A percentile compares a stretch with the other conserved stretches of the same genome.
phyloP scores from a whole-genome alignment of 2,113 vertebrate species.

The Microcebus tavaratra region DNA sequence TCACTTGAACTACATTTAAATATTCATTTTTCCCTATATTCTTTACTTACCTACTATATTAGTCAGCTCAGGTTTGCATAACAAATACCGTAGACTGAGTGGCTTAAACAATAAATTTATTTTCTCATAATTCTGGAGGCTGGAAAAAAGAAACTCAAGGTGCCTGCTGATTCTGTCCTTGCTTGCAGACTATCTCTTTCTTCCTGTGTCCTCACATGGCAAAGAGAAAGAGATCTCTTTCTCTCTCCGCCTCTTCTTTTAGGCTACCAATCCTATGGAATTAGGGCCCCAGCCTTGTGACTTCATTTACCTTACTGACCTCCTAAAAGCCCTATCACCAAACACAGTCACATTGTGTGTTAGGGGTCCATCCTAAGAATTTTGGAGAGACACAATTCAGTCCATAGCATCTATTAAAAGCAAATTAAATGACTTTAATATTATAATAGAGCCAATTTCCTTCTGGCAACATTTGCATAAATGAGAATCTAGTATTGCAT shows the following conservation, averaged over 20 bases:
- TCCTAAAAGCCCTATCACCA: neutral
- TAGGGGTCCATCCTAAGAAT: neutral
- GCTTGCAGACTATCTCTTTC: neutral
- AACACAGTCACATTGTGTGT: neutral
- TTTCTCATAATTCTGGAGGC: neutral
- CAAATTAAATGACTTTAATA: neutral
- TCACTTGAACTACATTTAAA: neutral
- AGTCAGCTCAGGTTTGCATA: neutral
- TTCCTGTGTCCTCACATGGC: neutral
- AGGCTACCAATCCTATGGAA: neutral
- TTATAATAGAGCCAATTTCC: neutral
- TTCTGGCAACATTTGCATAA: neutral
- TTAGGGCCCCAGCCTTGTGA: neutral
- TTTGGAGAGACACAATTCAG: neutral
- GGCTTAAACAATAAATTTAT: neutral
- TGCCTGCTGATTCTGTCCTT: rapidly evolving
- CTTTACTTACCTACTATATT: neutral
- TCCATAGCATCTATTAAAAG: neutral
- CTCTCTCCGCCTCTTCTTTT: neutral
- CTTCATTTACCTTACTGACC: neutral
- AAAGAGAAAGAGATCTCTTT: neutral
- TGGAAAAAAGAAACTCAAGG: neutral
- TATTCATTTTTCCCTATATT: neutral
- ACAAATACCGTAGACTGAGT: neutral
- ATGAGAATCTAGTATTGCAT: neutral